Evolutionary conservation across 2,113 vertebrate genomes (phyloP).

Genomic region (Craseonycteris thonglongyai): DNA sequence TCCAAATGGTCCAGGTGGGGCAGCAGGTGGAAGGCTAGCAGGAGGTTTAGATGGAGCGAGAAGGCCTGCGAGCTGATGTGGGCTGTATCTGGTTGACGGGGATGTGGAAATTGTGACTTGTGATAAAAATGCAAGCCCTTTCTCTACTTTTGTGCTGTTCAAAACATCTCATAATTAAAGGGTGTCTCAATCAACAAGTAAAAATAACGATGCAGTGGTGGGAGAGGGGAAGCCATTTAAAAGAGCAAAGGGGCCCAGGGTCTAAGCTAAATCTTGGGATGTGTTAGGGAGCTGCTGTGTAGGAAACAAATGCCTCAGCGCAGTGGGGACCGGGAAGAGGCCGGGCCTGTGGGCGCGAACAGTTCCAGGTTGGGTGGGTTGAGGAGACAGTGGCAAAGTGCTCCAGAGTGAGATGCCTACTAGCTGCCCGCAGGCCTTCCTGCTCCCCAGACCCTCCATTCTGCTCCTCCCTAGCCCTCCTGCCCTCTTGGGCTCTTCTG

Average conservation of each 20-base stretch:
- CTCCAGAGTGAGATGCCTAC: background rate
- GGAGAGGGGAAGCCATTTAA: background rate
- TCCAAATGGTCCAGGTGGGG: rapidly evolving
- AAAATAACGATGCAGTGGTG: background rate
- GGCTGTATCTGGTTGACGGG: rapidly evolving
- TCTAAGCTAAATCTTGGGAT: rapidly evolving
- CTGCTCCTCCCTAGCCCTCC: background rate
- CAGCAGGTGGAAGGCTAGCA: rapidly evolving
- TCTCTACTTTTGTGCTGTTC: background rate
- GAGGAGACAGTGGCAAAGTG: rapidly evolving
- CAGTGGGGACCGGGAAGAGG: too few relatives aligned
- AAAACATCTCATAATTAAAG: background rate
- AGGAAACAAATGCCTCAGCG: too few relatives aligned
- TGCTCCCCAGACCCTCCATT: background rate
- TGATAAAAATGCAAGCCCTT: background rate
- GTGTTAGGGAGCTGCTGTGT: rapidly evolving
- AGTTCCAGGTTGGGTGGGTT: rapidly evolving
- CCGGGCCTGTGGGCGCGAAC: background rate
- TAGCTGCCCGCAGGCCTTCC: background rate
- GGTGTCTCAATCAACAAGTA: background rate
- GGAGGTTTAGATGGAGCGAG: rapidly evolving
- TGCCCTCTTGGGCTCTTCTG: too few relatives aligned
- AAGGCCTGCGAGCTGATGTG: rapidly evolving
- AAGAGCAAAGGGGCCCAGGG: background rate
- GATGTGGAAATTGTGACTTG: rapidly evolving